These are phyloP conservation scores for Endotricha flammealis DNA, from an alignment of 2,888 invertebrate species.

Conservation along the genomic window DNA sequence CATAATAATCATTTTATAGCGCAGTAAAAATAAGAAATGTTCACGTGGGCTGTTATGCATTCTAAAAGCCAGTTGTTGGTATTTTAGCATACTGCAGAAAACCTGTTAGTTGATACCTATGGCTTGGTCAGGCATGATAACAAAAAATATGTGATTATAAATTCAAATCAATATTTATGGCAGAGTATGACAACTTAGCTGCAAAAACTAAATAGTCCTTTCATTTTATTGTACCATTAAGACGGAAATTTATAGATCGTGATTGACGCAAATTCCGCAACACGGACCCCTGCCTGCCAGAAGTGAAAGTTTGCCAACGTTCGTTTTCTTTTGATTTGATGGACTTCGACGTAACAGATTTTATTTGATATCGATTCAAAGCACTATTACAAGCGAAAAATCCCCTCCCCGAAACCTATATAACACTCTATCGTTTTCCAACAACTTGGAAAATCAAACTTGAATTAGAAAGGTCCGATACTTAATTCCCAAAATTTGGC, in stretches of 20 bases:
- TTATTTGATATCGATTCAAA: conserved; percentile 6
- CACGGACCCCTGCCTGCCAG: conserved; percentile 35
- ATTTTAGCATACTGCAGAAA: conserved; percentile 38
- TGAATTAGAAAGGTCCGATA: too few relatives aligned
- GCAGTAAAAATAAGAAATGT: too few relatives aligned
- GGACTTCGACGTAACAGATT: conserved; percentile 13
- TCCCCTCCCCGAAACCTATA: too few relatives aligned
- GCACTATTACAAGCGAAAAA: too few relatives aligned
- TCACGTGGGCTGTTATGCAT: conserved; percentile 7
- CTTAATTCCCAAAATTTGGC: too few relatives aligned
- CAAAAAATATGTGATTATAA: too few relatives aligned
- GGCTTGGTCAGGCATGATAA: conserved; percentile 1
- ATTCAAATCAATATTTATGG: too few relatives aligned
- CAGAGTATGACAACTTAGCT: too few relatives aligned
- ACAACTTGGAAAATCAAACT: too few relatives aligned
- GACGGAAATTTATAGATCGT: conserved; percentile 27
- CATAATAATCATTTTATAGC: too few relatives aligned
- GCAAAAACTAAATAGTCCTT: background rate
- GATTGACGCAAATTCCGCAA: conserved; percentile 52
- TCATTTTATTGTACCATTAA: conserved; percentile 17
- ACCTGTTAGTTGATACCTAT: conserved; percentile 27
- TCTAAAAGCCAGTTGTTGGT: conserved; percentile 40
- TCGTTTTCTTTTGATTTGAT: conserved; percentile 48
- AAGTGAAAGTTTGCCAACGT: conserved; percentile 64
- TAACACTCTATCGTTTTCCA: too few relatives aligned